Evolutionary conservation across 2,113 vertebrate species (phyloP).

Genomic region (Erpornis zantholeuca): DNA sequence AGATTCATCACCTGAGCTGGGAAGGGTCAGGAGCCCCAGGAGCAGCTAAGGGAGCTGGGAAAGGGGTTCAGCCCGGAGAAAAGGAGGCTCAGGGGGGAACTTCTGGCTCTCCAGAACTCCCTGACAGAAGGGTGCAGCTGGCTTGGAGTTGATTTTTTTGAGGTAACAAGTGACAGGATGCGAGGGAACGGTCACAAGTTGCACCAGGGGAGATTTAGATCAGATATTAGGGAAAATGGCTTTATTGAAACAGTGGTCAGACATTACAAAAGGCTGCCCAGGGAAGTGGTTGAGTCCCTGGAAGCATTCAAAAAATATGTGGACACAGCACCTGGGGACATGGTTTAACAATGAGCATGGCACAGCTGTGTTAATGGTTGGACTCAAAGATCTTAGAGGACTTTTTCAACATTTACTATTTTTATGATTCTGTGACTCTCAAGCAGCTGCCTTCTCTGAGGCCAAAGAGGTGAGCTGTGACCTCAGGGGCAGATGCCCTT

Average conservation of each 20-base stretch:
- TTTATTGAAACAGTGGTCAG: neutral
- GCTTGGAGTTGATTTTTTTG: neutral
- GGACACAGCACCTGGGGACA: neutral
- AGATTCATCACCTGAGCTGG: neutral
- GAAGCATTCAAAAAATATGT: neutral
- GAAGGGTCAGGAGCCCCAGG: neutral
- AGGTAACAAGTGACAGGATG: neutral
- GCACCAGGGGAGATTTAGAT: too few relatives aligned
- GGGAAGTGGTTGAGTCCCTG: neutral
- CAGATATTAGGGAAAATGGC: neutral
- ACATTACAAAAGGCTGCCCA: neutral
- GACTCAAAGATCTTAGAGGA: neutral
- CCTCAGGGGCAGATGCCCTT: neutral
- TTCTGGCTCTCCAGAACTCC: neutral
- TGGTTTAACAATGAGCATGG: neutral
- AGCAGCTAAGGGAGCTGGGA: neutral
- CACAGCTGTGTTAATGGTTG: neutral
- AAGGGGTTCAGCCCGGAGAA: neutral
- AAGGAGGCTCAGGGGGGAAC: neutral
- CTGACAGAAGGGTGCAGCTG: fast-evolving
- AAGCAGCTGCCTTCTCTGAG: neutral
- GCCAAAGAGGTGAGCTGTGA: neutral
- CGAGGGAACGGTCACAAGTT: neutral
- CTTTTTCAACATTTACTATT: neutral
- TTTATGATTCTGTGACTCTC: neutral